Evolutionary conservation across 53 echinoderm and acorn worm genomes (phyloP).

Genomic region (Astropecten irregularis): DNA sequence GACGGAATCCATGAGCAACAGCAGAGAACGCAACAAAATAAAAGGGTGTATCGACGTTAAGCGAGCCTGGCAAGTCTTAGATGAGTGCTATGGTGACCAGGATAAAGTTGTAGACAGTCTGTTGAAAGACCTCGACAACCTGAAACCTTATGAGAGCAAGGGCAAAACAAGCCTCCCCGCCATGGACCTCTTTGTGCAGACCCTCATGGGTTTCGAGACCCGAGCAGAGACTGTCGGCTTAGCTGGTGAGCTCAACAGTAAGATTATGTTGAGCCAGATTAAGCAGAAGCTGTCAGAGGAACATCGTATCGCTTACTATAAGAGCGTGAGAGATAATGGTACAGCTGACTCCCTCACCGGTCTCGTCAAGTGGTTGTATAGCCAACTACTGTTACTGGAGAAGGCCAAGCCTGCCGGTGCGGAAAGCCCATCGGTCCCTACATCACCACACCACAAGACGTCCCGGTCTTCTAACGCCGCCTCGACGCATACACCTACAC

Average conservation of each 20-base stretch:
- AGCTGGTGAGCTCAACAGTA: constrained; percentile 79
- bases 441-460: neutral
- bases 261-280: constrained; percentile 79
- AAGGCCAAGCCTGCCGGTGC: constrained; percentile 6
- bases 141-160: too few relatives aligned
- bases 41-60: too few relatives aligned
- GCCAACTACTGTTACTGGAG: constrained; percentile 66
- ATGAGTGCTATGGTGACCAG: too few relatives aligned
- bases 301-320: constrained; percentile 79
- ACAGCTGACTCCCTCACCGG: constrained; percentile 72
- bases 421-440: constrained; percentile 4
- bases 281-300: constrained; percentile 82
- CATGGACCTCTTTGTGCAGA: constrained; percentile 72
- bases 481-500: neutral
- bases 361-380: constrained; percentile 81
- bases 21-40: too few relatives aligned
- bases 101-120: too few relatives aligned
- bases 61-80: too few relatives aligned
- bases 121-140: too few relatives aligned
- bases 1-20: too few relatives aligned
- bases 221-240: constrained; percentile 73
- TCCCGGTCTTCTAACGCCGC: constrained; percentile 63
- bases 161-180: constrained; percentile 68
- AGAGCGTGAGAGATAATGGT: constrained; percentile 72
- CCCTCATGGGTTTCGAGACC: constrained; percentile 72